Conservation (phyloP, 2,797 vertebrate species). For the Molossus molossus region DNA sequence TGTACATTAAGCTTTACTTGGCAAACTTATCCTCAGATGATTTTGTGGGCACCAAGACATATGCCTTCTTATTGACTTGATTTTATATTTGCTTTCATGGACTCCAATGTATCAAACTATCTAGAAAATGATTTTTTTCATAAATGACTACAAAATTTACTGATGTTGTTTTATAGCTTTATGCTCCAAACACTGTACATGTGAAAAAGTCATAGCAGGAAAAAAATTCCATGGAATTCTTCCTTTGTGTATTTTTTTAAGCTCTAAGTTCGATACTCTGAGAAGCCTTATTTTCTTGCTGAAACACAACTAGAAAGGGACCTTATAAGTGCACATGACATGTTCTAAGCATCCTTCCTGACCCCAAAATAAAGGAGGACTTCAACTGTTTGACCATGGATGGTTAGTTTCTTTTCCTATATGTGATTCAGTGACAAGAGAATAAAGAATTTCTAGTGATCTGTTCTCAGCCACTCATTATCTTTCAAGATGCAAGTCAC, state of each 20-base stretch:
- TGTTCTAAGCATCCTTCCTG: neutral
- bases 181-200: neutral
- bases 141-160: neutral
- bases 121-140: neutral
- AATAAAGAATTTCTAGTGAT: neutral
- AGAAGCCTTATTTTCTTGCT: neutral
- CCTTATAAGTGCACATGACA: neutral
- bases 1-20: neutral
- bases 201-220: neutral
- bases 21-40: neutral
- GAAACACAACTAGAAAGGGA: neutral
- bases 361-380: neutral
- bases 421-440: neutral
- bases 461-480: constrained; percentile 50
- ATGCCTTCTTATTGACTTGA: neutral
- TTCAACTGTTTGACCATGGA: neutral
- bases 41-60: neutral
- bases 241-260: neutral
- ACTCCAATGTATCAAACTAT: neutral
- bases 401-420: neutral
- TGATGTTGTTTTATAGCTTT: neutral
- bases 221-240: constrained; percentile 20
- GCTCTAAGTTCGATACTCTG: neutral
- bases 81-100: constrained; percentile 39
- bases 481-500: constrained; percentile 80